A percentile compares a stretch with the other conserved stretches of the same genome.
phyloP scores from a whole-genome alignment of 2,113 vertebrate genomes.

The Ibidorhyncha struthersii region DNA sequence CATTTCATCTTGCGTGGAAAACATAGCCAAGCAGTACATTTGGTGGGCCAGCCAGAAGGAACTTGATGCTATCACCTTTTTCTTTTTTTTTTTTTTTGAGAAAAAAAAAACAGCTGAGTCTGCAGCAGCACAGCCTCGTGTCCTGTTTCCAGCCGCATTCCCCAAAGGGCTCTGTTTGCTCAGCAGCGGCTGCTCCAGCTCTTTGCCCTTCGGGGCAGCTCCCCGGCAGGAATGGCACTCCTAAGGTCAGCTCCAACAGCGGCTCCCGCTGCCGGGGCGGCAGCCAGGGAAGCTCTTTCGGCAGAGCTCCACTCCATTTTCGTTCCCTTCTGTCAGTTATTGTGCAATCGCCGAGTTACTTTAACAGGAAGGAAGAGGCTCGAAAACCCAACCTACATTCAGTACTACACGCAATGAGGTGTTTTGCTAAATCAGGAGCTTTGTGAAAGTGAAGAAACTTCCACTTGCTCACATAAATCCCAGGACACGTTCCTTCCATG shows the following conservation, averaged over 20 bases:
- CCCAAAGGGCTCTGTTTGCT: background rate
- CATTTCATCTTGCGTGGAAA: background rate
- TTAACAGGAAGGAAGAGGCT: constrained; percentile 58
- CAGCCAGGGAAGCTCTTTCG: background rate
- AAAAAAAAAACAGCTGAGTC: background rate
- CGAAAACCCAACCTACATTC: background rate
- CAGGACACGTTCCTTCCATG: rapidly evolving
- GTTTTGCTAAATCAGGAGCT: background rate
- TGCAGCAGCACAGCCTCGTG: background rate
- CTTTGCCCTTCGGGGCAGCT: background rate
- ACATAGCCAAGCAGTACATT: too few species aligned
- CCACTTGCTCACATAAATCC: background rate
- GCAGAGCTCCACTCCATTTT: background rate
- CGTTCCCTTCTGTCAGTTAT: background rate
- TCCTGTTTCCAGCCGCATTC: rapidly evolving
- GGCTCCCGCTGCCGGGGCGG: background rate
- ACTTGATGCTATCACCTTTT: background rate
- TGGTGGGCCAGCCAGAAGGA: background rate
- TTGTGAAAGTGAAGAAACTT: background rate
- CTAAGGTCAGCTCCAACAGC: rapidly evolving
- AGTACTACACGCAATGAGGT: background rate
- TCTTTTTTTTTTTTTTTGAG: background rate
- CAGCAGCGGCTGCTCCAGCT: background rate
- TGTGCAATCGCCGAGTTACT: background rate
- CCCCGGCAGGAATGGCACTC: rapidly evolving